Conservation (phyloP, 2,888 invertebrate genomes). For the Habroteleia sp. region DNA sequence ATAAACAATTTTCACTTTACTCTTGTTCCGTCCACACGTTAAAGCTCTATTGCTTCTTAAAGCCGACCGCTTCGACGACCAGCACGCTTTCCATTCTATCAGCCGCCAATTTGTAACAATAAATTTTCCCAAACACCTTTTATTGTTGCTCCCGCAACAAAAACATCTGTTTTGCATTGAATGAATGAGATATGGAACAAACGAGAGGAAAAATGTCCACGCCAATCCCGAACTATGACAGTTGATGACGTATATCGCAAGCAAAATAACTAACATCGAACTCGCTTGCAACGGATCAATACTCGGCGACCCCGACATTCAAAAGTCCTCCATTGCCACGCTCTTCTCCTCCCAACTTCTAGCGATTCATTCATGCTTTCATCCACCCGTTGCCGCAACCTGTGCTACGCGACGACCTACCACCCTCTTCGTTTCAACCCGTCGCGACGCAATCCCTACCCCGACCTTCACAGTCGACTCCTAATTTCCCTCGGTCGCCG, state of each 20-base stretch:
- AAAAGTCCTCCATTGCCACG: slow-evolving; percentile 71
- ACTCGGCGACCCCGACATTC: slow-evolving; percentile 81
- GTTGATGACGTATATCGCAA: slow-evolving; percentile 72
- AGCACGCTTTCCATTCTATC: too few relatives aligned
- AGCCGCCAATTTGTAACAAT: too few relatives aligned
- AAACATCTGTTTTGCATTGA: too few relatives aligned
- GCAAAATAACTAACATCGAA: slow-evolving; percentile 78
- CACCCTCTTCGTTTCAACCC: slow-evolving; percentile 52
- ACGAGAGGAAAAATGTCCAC: too few relatives aligned
- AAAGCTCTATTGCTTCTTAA: slow-evolving; percentile 19
- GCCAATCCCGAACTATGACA: slow-evolving; percentile 8
- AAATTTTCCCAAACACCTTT: too few relatives aligned
- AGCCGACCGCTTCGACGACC: too few relatives aligned
- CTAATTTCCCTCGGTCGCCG: slow-evolving; percentile 58
- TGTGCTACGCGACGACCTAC: slow-evolving; percentile 49
- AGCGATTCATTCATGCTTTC: slow-evolving; percentile 78
- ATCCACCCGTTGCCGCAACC: slow-evolving; percentile 56
- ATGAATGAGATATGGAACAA: too few relatives aligned
- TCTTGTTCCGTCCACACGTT: background rate
- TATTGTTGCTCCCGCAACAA: too few relatives aligned
- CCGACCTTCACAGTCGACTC: slow-evolving; percentile 28
- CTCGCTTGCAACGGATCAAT: slow-evolving; percentile 78
- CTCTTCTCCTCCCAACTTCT: slow-evolving; percentile 71
- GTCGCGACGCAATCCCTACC: slow-evolving; percentile 45
- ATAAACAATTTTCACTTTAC: slow-evolving; percentile 32